Evolutionary conservation across 2,797 vertebrate species (phyloP), one percentile per base, ranked within the genome.

Genomic region (Phrynocephalus forsythii): DNA sequence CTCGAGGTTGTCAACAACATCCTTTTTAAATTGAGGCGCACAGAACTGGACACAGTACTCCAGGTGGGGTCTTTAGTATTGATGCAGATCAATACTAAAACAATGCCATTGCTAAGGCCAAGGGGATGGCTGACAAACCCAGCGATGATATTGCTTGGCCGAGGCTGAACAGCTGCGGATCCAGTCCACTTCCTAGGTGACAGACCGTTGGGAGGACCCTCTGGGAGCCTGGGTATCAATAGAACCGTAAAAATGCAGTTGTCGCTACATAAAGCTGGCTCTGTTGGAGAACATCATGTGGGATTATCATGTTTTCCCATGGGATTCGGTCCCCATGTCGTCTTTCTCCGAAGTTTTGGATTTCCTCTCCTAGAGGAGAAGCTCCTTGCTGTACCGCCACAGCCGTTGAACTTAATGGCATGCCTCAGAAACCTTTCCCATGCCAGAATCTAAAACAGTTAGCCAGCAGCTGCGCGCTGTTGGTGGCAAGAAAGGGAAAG

Each of bases 401-500:
- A 33, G 68, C 26, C 48, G 28, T 79, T 83, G 68, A 69, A 16
- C 50, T 92, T 89, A 79, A 85, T 89, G 67, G 50, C 38, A 44
- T 1, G 1, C 2, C 52, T 50, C 63, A 90, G 87, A 18, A 44
- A 68, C 86, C 79, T 86, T n/a, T 18, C 76, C 86, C 80, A 82
- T 80, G 5, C 67, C 90, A 85, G 44, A 56, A 68, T 0, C 71
- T 15, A 63, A 38, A 85, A 81, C 24, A 69, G 38, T 68, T 89
- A 82, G 18, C 83, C 28, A 1, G 6, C n/a, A 91, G 20, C 67
- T 92, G 15, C 60, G 15, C 80, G 7, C 76, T 71, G 44, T 2
- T 82, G 87, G 33, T 85, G 78, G 85, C 30, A 89, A 1, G 73
- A 91, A 83, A 56, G 13, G 79, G 68, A 90, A 84, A 78, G 73